Base-by-base conservation (phyloP, 1,140 invertebrate genomes). In the Dinoponera quadriceps region DNA sequence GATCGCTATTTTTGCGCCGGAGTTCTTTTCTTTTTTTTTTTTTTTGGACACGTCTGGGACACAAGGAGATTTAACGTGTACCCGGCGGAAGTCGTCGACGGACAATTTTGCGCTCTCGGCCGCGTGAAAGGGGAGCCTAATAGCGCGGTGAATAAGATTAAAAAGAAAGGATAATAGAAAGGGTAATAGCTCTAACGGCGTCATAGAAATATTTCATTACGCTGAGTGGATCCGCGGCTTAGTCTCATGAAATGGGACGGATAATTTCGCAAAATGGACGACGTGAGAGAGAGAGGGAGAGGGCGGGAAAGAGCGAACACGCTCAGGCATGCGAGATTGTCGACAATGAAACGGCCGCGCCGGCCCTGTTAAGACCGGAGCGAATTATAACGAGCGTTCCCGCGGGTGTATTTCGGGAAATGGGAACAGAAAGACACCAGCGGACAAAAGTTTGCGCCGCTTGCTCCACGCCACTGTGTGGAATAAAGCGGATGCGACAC, bases 171-270 rank as follows among this genome's bases (percentile, higher is more conserved):
- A 71, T 51, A 68, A 83, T 77, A 55, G 51, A 18, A 57, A 49
- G 38, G 14, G 1, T 83, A 57, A 78, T 20, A 25, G 57, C 48
- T 49, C 38, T 86, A 81, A 62, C 60, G 75, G 59, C 54, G n/a
- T 25, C 65, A 20, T 57, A 29, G 74, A 84, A 86, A 88, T 89
- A 86, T 84, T 84, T 89, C 84, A 88, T 88, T 86, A 86, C 63
- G 29, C 29, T 65, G 86, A 68, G 38, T 74, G 38, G 59, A 69
- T 71, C 68, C 74, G 55, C 51, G 59, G 55, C 38, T 54, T 27
- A 66, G 20, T 59, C 22, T 44, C 18, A 38, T 74, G 54, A 82
- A 88, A 82, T 49, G 33, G 54, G 16, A 59, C 49, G 55, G 29
- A 68, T 89, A 81, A 86, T 86, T 77, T 81, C 65, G 75, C 78